Conservation (phyloP, 2,888 invertebrate species). For the Metallyticus violacea region DNA sequence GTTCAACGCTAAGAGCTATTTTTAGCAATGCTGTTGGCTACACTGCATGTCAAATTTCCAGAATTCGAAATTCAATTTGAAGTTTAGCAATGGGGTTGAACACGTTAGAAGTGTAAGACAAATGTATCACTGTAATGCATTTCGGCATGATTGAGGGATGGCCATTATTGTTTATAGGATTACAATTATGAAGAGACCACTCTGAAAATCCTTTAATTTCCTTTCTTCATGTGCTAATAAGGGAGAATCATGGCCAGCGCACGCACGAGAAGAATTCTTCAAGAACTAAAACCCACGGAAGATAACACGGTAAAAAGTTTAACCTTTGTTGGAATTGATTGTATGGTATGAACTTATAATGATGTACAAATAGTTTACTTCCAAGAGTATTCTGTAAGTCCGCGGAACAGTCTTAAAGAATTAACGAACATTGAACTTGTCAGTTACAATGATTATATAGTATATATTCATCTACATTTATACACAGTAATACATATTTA, state of each 20-base stretch:
- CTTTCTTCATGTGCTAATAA: background rate
- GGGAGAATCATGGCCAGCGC: constrained; percentile 83
- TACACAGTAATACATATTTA: no score
- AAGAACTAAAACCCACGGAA: constrained; percentile 81
- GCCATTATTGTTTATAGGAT: background rate
- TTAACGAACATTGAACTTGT: no score
- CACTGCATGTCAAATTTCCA: background rate
- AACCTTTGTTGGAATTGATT: no score
- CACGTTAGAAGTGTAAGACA: background rate
- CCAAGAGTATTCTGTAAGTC: no score
- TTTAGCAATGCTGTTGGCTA: no score
- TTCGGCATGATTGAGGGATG: background rate
- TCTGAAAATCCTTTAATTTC: background rate
- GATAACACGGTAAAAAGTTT: constrained; percentile 83
- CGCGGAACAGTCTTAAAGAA: no score
- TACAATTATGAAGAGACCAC: background rate
- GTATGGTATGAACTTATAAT: no score
- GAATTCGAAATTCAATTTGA: background rate
- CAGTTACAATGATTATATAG: no score
- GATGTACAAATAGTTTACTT: no score
- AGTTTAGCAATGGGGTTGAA: background rate
- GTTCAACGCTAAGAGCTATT: no score
- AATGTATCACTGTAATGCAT: background rate
- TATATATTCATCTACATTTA: no score
- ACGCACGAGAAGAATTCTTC: constrained; percentile 84